Evolutionary conservation across 64 coral and sea anemone genomes (phyloP).

Genomic region (Montipora foliosa): DNA sequence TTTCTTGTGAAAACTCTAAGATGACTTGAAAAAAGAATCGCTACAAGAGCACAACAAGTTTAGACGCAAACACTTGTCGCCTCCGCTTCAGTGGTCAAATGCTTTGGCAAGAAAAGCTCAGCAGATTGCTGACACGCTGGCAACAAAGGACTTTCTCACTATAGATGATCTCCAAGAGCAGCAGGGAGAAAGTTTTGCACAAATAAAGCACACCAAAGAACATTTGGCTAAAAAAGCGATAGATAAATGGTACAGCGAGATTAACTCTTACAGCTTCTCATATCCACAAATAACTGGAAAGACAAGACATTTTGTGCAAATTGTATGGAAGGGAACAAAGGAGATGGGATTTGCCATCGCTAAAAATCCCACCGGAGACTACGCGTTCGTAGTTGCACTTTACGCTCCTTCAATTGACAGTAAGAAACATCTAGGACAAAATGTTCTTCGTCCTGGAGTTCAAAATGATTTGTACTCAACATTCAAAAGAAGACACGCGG

Average conservation of each 20-base stretch:
- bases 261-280: slow-evolving; percentile 83
- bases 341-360: slow-evolving; percentile 74
- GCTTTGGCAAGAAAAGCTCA: slow-evolving; percentile 70
- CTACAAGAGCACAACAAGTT: slow-evolving; percentile 79
- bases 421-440: slow-evolving; percentile 39
- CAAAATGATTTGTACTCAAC: slow-evolving; percentile 66
- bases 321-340: slow-evolving; percentile 82
- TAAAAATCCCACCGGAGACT: slow-evolving; percentile 71
- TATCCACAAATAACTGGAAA: slow-evolving; percentile 73
- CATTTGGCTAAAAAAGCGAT: slow-evolving; percentile 53
- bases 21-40: slow-evolving; percentile 60
- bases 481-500: slow-evolving; percentile 2
- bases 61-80: slow-evolving; percentile 72
- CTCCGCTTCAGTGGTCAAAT: slow-evolving; percentile 75
- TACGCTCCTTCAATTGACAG: slow-evolving; percentile 57
- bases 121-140: slow-evolving; percentile 68
- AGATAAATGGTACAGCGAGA: slow-evolving; percentile 84
- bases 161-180: slow-evolving; percentile 79
- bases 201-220: slow-evolving; percentile 30
- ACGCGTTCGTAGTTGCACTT: slow-evolving; percentile 85
- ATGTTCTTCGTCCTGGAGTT: slow-evolving; percentile 48
- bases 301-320: slow-evolving; percentile 89
- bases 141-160: slow-evolving; percentile 65
- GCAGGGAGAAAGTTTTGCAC: slow-evolving; percentile 81
- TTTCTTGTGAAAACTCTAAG: slow-evolving; percentile 18